A percentile compares a stretch with the other conserved stretches of the same genome.
phyloP scores from a whole-genome alignment of 2,797 vertebrate genomes.

The Sebastes paucispinis region DNA sequence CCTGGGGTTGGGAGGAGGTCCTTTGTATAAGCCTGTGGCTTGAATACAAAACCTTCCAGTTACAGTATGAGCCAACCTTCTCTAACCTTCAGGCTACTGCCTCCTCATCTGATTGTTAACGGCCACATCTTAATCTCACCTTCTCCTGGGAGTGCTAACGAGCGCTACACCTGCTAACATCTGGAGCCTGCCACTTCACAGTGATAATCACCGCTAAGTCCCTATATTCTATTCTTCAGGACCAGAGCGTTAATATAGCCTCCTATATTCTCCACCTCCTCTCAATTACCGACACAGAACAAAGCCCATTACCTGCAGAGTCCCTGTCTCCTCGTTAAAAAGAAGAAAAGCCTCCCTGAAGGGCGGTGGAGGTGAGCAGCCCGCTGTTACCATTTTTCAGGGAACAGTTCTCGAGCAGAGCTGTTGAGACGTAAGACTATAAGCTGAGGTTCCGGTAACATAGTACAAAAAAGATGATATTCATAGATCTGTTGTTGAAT shows the following conservation, averaged over 20 bases:
- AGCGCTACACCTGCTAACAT: constrained; percentile 39
- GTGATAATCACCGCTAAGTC: constrained; percentile 32
- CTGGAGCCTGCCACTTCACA: constrained; percentile 36
- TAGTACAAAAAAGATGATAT: constrained; percentile 17
- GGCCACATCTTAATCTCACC: constrained; percentile 18
- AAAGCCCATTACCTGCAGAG: constrained; percentile 31
- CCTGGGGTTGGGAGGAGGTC: too few relatives aligned
- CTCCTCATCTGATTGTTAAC: constrained; percentile 10
- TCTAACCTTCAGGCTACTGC: background rate
- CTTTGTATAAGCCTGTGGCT: too few relatives aligned
- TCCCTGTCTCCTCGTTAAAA: constrained; percentile 51
- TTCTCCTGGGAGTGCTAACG: constrained; percentile 37
- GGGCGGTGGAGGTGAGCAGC: constrained; percentile 25
- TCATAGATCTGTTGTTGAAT: constrained; percentile 23
- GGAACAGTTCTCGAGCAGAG: constrained; percentile 1
- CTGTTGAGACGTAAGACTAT: background rate
- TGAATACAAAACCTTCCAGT: background rate
- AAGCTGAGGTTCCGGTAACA: constrained; percentile 2
- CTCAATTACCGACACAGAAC: constrained; percentile 31
- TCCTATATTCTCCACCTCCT: constrained; percentile 21
- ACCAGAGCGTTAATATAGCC: constrained; percentile 12
- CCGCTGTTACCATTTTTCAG: constrained; percentile 23
- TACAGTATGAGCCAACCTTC: background rate
- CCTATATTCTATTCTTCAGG: constrained; percentile 12
- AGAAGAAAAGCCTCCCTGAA: constrained; percentile 38